Conservation (phyloP, 2,113 vertebrate species). For the Varanus komodoensis region DNA sequence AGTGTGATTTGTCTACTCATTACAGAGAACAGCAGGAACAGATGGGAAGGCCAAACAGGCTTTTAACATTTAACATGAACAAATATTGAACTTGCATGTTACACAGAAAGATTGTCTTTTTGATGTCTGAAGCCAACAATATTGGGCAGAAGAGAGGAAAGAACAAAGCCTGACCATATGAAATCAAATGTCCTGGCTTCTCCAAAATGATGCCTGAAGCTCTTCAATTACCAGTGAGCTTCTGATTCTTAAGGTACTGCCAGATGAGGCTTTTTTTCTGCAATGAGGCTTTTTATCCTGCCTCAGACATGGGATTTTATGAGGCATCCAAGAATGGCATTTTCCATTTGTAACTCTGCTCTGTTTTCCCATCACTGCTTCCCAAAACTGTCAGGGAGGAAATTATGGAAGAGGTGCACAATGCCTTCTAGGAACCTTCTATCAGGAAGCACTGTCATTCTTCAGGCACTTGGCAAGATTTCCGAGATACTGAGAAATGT, state of each 20-base stretch:
- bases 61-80: conserved; percentile 38
- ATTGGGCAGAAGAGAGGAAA: background rate
- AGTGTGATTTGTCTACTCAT: background rate
- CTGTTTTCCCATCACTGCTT: no score
- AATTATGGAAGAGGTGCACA: no score
- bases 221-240: background rate
- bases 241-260: background rate
- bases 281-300: no score
- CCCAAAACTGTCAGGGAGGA: no score
- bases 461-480: background rate
- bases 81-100: conserved; percentile 18
- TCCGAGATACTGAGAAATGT: background rate
- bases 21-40: conserved; percentile 28
- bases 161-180: background rate
- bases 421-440: no score
- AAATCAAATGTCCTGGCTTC: conserved; percentile 2
- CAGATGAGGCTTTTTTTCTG: no score
- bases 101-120: background rate
- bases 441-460: background rate
- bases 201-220: background rate
- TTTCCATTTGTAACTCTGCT: no score
- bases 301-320: no score
- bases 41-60: background rate
- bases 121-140: background rate
- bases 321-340: no score